Percentiles rank a stretch among this genome's conserved stretches.
Conservation (phyloP, 2,888 invertebrate species). For the Seira musarum region DNA sequence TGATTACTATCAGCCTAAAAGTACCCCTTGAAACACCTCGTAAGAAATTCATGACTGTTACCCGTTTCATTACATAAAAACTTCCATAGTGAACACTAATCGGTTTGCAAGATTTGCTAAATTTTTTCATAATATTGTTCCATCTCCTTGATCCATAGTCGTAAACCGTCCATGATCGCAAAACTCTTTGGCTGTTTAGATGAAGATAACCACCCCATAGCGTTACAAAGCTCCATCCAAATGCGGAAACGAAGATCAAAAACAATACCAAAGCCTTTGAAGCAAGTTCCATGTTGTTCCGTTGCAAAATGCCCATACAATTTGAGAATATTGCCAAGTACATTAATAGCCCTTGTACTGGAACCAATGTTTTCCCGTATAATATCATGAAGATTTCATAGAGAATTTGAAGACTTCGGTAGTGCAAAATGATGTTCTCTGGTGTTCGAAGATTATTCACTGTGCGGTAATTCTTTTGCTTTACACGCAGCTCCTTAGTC, state of each 20-base stretch:
- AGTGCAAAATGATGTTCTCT: neutral
- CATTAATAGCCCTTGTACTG: neutral
- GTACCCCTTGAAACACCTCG: constrained; percentile 13
- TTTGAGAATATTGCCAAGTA: neutral
- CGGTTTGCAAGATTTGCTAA: constrained; percentile 22
- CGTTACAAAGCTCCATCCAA: neutral
- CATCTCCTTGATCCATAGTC: neutral
- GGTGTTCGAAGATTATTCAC: neutral
- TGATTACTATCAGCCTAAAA: neutral
- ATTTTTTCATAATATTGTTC: constrained; percentile 1
- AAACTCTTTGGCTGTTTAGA: neutral
- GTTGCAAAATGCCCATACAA: neutral
- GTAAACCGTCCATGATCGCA: neutral
- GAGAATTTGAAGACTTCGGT: neutral
- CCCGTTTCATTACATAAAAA: constrained; percentile 12
- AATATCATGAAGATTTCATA: neutral
- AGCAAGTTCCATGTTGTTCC: neutral
- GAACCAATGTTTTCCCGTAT: neutral
- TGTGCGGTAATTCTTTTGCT: neutral
- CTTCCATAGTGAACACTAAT: constrained; percentile 19
- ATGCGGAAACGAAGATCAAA: neutral
- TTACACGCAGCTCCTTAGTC: neutral
- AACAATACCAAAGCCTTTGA: neutral
- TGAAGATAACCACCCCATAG: neutral
- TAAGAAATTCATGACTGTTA: too few species aligned